Percentiles rank a stretch among this genome's conserved stretches.
phyloP scores from a whole-genome alignment of 1,140 invertebrate species.

The Agrilus planipennis region DNA sequence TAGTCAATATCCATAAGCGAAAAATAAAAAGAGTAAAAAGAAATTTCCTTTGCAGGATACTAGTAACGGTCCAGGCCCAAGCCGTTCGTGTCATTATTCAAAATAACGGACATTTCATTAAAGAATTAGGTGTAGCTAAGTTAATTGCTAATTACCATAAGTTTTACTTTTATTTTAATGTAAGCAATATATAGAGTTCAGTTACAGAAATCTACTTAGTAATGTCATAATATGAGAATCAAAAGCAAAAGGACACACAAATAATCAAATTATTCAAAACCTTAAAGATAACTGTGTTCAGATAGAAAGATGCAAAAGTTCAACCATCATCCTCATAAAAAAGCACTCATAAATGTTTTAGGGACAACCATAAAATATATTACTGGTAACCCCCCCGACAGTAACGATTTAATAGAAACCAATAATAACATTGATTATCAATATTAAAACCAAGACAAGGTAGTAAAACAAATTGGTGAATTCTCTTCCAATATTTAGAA shows the following conservation, averaged over 20 bases:
- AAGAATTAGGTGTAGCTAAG: conserved; percentile 6
- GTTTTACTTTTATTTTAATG: conserved; percentile 13
- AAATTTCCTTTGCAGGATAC: conserved; percentile 3
- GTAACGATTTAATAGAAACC: conserved; percentile 9
- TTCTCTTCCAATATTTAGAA: no score
- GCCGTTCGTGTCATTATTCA: conserved; percentile 6
- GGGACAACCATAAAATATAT: conserved; percentile 11
- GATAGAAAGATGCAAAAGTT: no score
- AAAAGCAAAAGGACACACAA: not conserved
- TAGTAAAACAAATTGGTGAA: conserved; percentile 5
- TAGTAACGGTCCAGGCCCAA: not conserved
- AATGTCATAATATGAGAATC: conserved; percentile 6
- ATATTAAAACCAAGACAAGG: conserved; percentile 6
- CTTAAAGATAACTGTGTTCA: no score
- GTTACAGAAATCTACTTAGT: not conserved
- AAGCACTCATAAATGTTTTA: conserved; percentile 7
- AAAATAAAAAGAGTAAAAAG: not conserved
- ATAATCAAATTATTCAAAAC: no score
- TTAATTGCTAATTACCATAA: conserved; percentile 9
- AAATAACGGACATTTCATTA: conserved; percentile 9
- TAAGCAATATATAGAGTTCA: conserved; percentile 6
- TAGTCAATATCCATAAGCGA: not conserved
- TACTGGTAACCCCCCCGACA: conserved; percentile 10
- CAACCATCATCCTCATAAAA: conserved; percentile 3
- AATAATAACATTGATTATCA: conserved; percentile 7